These are phyloP conservation scores for Bedellia somnulentella DNA, from an alignment of 2,888 invertebrate species.

Conservation along the genomic window DNA sequence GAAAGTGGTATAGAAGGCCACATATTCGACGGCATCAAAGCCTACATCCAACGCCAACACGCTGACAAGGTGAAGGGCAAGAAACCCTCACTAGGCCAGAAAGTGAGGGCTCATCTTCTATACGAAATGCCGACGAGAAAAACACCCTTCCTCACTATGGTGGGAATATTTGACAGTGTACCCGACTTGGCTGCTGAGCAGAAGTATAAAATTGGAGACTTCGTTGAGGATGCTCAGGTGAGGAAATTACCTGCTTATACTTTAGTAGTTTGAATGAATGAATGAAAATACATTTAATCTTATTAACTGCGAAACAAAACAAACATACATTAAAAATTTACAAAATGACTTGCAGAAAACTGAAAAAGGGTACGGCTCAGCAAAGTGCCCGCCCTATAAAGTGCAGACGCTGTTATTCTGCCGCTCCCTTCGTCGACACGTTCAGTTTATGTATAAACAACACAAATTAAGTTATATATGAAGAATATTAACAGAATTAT, in stretches of 20 bases:
- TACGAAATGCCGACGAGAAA: constrained; percentile 71
- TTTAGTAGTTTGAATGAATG: not conserved
- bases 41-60: constrained; percentile 58
- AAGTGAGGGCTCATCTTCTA: constrained; percentile 63
- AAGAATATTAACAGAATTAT: too few relatives aligned
- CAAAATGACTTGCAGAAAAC: too few relatives aligned
- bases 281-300: not conserved
- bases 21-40: constrained; percentile 41
- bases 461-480: too few relatives aligned
- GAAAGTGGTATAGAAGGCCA: constrained; percentile 57
- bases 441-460: too few relatives aligned
- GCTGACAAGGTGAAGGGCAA: constrained; percentile 35
- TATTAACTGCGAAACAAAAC: too few relatives aligned
- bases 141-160: constrained; percentile 65
- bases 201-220: constrained; percentile 52
- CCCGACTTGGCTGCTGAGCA: constrained; percentile 30
- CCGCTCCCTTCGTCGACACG: too few relatives aligned
- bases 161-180: constrained; percentile 28
- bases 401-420: too few relatives aligned
- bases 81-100: constrained; percentile 43
- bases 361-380: too few relatives aligned
- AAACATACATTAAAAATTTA: too few relatives aligned
- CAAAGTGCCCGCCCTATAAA: too few relatives aligned
- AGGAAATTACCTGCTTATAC: too few relatives aligned
- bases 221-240: constrained; percentile 62